Conservation (phyloP, 2,888 invertebrate species). For the Netelia virgata region DNA sequence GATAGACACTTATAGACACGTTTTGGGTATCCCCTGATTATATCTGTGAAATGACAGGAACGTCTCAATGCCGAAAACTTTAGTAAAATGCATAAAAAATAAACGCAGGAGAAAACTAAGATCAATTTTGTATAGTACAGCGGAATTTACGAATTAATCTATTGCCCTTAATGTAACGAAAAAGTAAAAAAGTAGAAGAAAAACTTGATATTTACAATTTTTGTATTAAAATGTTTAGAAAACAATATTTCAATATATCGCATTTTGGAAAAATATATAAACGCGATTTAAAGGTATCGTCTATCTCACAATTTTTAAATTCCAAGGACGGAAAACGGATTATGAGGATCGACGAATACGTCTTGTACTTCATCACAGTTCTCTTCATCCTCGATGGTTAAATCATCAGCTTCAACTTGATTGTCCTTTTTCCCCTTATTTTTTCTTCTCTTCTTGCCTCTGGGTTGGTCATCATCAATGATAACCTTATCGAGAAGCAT, state of each 20-base stretch:
- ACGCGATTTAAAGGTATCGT: slow-evolving; percentile 56
- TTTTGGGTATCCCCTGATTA: too few relatives aligned
- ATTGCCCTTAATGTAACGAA: too few relatives aligned
- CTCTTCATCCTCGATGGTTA: slow-evolving; percentile 66
- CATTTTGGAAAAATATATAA: too few relatives aligned
- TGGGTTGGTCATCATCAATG: slow-evolving; percentile 50
- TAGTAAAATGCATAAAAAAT: background rate
- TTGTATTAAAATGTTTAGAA: background rate
- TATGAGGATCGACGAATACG: slow-evolving; percentile 52
- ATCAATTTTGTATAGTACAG: too few relatives aligned
- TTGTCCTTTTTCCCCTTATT: slow-evolving; percentile 66
- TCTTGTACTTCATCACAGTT: slow-evolving; percentile 62
- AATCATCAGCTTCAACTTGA: slow-evolving; percentile 51
- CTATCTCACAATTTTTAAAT: background rate
- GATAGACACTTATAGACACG: too few relatives aligned
- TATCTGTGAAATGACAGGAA: too few relatives aligned
- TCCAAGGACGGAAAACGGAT: slow-evolving; percentile 58
- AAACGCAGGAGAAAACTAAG: too few relatives aligned
- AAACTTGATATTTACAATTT: too few relatives aligned
- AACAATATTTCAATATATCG: background rate
- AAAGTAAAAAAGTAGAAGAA: too few relatives aligned
- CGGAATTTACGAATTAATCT: too few relatives aligned
- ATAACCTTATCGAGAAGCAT: slow-evolving; percentile 62
- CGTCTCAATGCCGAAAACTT: too few relatives aligned
- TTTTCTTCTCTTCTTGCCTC: slow-evolving; percentile 71